Percentiles rank a stretch among this genome's conserved stretches.
phyloP scores from a whole-genome alignment of 2,888 invertebrate genomes.

The Ypsolopha sequella region DNA sequence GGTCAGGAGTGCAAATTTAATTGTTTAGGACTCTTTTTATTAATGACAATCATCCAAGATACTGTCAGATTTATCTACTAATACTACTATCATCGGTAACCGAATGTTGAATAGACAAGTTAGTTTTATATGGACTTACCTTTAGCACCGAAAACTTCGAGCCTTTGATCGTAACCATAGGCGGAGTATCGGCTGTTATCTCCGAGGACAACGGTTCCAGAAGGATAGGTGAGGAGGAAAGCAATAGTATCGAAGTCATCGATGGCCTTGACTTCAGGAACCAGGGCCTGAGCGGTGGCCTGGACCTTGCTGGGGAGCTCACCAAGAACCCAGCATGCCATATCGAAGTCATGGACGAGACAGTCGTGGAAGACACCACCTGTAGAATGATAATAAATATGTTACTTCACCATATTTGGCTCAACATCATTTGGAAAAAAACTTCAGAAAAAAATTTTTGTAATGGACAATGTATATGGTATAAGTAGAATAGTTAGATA shows the following conservation, averaged over 20 bases:
- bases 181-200: constrained; percentile 73
- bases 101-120: too few relatives aligned
- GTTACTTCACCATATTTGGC: background rate
- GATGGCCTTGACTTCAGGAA: constrained; percentile 70
- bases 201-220: constrained; percentile 73
- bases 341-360: constrained; percentile 77
- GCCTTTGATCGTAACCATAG: constrained; percentile 78
- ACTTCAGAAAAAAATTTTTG: too few relatives aligned
- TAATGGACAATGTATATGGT: too few relatives aligned
- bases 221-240: constrained; percentile 71
- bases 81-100: too few relatives aligned
- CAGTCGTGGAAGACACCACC: constrained; percentile 80
- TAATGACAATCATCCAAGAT: too few relatives aligned
- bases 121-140: constrained; percentile 49
- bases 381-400: constrained; percentile 14
- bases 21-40: too few relatives aligned
- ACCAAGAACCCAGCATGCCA: constrained; percentile 74
- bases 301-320: constrained; percentile 72
- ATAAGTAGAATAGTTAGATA: too few relatives aligned
- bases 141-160: constrained; percentile 74
- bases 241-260: constrained; percentile 75
- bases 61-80: too few relatives aligned
- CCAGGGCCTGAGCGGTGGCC: constrained; percentile 63
- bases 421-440: too few relatives aligned
- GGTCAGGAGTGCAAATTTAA: too few relatives aligned